Evolutionary conservation across 2,888 invertebrate genomes (phyloP), one percentile per base, ranked within the genome.

Genomic region (Drosophila paracracens): DNA sequence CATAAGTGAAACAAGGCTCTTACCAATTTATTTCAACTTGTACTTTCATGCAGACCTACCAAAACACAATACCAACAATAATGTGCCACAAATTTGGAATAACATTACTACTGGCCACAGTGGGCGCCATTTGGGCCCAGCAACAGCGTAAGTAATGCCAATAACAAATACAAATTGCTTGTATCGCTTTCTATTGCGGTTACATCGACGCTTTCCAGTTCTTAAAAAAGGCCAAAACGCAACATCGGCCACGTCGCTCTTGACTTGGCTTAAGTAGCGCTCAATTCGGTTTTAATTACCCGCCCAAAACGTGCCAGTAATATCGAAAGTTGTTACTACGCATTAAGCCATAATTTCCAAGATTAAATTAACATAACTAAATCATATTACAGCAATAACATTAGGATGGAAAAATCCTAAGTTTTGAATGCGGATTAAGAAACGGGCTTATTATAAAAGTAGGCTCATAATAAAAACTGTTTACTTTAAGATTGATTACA

Each of bases 141-240:
- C 81, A 86, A 74, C 91, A 92, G 72, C 91, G 91, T 91, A 86
- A 91, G 91, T 91, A 79, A 8, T 43, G 29, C 56, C 52, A 51
- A 64, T 58, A 40, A 53, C 18, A 40, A 31, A 7, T 31, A 35
- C 3, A 50, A 68, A 52, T 11, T 46, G 25, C 11, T 25, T 43
- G 18, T 21, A 51, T 10, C 40, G 61, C 79, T 78, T 78, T 78
- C 77, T 79, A 67, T 61, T 31, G 18, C 50, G 57, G 33, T 62
- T 70, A 70, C 65, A 51, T 70, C 65, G 59, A 21, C 57, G 29
- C 52, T 77, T 69, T 76, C 64, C 76, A 60, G 65, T 58, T 60
- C 74, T 70, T 74, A 56, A 59, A 69, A 38, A 52, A 51, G 31
- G 5, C 50, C 46, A 33, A 53, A 36, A 16, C 21, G 13, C 43